Conservation (phyloP, 2,888 invertebrate species). For the Megalurothrips usitatus region DNA sequence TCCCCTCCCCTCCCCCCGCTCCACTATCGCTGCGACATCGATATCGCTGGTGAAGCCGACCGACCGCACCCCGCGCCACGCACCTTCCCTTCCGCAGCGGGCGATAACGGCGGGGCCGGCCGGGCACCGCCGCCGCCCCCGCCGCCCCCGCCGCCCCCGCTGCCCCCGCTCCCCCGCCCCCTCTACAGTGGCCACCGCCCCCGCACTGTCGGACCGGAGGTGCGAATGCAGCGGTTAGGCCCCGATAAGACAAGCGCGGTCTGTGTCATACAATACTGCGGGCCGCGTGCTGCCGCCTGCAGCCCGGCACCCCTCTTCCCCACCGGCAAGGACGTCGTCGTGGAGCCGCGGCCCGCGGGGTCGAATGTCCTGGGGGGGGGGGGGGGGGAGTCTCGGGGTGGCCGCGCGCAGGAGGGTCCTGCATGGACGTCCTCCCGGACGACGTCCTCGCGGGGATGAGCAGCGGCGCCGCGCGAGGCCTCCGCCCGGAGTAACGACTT, state of each 20-base stretch:
- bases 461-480: too few relatives aligned
- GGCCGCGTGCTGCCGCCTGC: not conserved
- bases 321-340: not conserved
- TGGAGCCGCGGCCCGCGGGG: not conserved
- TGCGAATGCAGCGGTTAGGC: constrained; percentile 18
- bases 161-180: too few relatives aligned
- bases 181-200: too few relatives aligned
- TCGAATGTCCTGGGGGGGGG: too few relatives aligned
- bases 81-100: not conserved
- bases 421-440: too few relatives aligned
- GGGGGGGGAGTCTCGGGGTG: too few relatives aligned
- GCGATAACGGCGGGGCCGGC: not conserved
- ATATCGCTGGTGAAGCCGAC: not conserved
- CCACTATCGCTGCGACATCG: constrained; percentile 7
- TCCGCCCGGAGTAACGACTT: not conserved
- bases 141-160: not conserved
- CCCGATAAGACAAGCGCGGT: constrained; percentile 5
- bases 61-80: not conserved
- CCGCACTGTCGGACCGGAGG: not conserved
- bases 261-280: constrained; percentile 9
- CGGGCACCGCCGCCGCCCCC: not conserved
- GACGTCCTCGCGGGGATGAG: too few relatives aligned
- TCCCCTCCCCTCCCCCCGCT: not conserved
- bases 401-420: too few relatives aligned
- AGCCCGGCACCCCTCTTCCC: not conserved